These are phyloP conservation scores for Nezara viridula DNA, from an alignment of 2,888 invertebrate genomes.

Conservation along the genomic window DNA sequence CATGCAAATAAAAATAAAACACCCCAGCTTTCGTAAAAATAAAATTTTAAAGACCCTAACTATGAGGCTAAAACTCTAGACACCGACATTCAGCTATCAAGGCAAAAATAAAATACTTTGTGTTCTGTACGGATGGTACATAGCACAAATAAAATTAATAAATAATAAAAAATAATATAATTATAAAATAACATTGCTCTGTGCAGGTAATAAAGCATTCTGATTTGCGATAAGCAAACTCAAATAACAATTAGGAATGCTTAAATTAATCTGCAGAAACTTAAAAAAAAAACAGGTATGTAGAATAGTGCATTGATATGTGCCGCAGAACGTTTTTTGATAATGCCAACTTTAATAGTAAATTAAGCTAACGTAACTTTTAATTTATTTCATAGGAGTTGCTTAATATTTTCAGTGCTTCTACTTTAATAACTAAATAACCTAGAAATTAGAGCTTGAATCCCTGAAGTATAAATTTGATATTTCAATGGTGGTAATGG, in stretches of 20 bases:
- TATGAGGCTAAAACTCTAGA: constrained; percentile 58
- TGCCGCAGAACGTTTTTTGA: background rate
- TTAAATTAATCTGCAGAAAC: constrained; percentile 57
- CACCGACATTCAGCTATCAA: constrained; percentile 64
- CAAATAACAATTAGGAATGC: constrained; percentile 58
- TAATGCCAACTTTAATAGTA: background rate
- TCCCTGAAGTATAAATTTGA: too few species aligned
- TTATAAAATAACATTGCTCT: constrained; percentile 52
- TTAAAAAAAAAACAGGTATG: constrained; percentile 5
- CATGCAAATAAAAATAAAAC: constrained; percentile 32
- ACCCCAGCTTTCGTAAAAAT: background rate
- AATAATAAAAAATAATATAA: constrained; percentile 32
- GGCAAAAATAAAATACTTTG: constrained; percentile 38
- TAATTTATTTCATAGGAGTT: too few species aligned
- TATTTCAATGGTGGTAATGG: too few species aligned
- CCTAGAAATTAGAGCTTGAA: too few species aligned
- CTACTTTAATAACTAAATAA: too few species aligned
- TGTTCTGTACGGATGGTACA: constrained; percentile 12
- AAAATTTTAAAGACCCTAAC: background rate
- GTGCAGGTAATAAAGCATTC: constrained; percentile 58
- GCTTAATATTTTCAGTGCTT: too few species aligned
- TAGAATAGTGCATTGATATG: constrained; percentile 11
- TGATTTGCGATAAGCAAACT: constrained; percentile 60
- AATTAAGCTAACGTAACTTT: background rate
- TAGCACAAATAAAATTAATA: constrained; percentile 41